Conservation (phyloP, 2,113 vertebrate genomes). For the Gobius niger region DNA sequence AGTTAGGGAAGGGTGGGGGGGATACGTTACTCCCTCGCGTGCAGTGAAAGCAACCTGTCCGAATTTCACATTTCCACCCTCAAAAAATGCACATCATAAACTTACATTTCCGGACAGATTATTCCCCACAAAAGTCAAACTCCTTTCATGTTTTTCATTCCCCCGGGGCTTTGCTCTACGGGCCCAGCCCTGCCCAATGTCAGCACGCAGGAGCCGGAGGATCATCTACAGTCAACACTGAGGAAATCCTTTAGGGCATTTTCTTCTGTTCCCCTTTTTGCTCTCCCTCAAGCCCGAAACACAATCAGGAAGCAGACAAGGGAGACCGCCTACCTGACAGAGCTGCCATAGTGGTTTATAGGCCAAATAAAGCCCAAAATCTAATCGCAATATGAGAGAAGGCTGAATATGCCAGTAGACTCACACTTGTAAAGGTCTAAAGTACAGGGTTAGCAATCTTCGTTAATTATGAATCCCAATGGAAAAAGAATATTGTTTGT, state of each 20-base stretch:
- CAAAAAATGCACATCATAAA: slow-evolving; percentile 20
- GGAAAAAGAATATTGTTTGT: too few species aligned
- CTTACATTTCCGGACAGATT: slow-evolving; percentile 10
- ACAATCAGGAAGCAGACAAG: slow-evolving; percentile 56
- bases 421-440: too few species aligned
- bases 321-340: slow-evolving; percentile 43
- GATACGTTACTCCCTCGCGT: slow-evolving; percentile 33
- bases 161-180: slow-evolving; percentile 44
- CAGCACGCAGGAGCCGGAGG: slow-evolving; percentile 65
- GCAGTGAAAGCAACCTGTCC: slow-evolving; percentile 47
- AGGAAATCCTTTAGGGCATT: slow-evolving; percentile 71
- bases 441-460: too few species aligned
- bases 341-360: not conserved
- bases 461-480: too few species aligned
- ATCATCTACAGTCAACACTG: slow-evolving; percentile 67
- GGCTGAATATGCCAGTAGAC: too few species aligned
- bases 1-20: not conserved
- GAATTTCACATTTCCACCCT: slow-evolving; percentile 27
- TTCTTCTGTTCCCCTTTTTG: slow-evolving; percentile 56
- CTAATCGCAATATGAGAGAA: too few species aligned
- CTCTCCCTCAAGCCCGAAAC: slow-evolving; percentile 68
- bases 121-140: slow-evolving; percentile 13
- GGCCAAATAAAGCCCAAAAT: too few species aligned
- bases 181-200: slow-evolving; percentile 60
- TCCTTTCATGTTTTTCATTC: slow-evolving; percentile 46